Conservation (phyloP, 30 jellyfish, hydroid and myxozoan genomes). For the Catostylus mosaicus region DNA sequence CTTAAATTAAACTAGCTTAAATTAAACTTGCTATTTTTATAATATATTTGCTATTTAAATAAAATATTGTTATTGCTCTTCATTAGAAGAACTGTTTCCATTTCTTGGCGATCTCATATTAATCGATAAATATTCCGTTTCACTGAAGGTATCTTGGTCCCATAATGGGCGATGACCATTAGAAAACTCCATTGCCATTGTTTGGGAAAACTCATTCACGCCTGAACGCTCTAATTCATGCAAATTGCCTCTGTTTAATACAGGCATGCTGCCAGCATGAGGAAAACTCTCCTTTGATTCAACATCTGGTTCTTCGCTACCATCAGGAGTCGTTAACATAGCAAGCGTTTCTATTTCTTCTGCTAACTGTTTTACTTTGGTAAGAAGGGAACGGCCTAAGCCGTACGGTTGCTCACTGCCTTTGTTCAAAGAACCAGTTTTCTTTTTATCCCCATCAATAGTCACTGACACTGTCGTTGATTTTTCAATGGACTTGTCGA, state of each 20-base stretch:
- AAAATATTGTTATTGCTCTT: background rate
- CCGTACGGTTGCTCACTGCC: constrained; percentile 52
- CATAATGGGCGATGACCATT: constrained; percentile 16
- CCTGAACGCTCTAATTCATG: constrained; percentile 4
- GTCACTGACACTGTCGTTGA: constrained; percentile 90
- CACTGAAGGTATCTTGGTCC: constrained; percentile 85
- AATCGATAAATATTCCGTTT: constrained; percentile 83
- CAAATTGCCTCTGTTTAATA: background rate
- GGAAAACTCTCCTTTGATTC: constrained; percentile 58
- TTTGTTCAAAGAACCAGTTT: constrained; percentile 23
- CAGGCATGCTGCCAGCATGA: constrained; percentile 60
- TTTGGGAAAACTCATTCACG: constrained; percentile 9
- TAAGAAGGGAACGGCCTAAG: constrained; percentile 67
- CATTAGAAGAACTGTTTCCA: constrained; percentile 36
- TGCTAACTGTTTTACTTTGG: constrained; percentile 86
- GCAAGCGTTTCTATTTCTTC: constrained; percentile 88
- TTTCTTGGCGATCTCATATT: constrained; percentile 58
- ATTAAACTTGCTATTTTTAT: too few species aligned
- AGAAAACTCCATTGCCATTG: constrained; percentile 7
- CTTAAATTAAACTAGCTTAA: too few species aligned
- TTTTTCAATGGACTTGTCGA: constrained; percentile 87
- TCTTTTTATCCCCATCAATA: constrained; percentile 59
- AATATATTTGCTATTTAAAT: too few species aligned
- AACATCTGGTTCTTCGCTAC: constrained; percentile 40
- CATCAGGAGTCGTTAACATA: constrained; percentile 65